These are phyloP conservation scores for Bambusicola thoracicus DNA, from an alignment of 2,113 vertebrate species.

Conservation along the genomic window DNA sequence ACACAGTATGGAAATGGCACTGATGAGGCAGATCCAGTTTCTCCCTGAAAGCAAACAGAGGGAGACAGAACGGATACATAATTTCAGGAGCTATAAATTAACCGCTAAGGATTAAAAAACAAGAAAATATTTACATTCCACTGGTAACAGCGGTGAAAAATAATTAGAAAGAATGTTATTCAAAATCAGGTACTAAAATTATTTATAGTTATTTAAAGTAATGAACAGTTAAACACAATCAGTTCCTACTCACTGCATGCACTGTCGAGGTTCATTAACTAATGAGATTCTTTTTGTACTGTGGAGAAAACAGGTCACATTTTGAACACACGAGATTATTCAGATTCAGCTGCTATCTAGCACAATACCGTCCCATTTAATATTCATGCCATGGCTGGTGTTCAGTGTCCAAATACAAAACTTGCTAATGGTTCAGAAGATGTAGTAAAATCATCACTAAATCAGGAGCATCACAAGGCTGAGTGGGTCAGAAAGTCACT, in stretches of 20 bases:
- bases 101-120: neutral
- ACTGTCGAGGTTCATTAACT: neutral
- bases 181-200: neutral
- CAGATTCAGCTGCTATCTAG: neutral
- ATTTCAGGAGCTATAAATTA: neutral
- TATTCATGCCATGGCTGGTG: neutral
- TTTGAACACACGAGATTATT: neutral
- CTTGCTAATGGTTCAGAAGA: neutral
- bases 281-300: neutral
- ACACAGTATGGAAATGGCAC: constrained; percentile 42
- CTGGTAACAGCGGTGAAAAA: neutral
- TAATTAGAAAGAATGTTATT: neutral
- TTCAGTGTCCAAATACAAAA: neutral
- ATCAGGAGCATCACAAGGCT: neutral
- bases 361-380: neutral
- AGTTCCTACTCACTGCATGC: neutral
- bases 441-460: neutral
- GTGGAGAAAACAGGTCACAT: neutral
- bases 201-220: neutral
- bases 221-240: neutral
- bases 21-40: constrained; percentile 57
- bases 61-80: neutral
- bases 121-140: neutral
- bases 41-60: constrained; percentile 43
- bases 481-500: neutral